Percentiles rank a stretch among this genome's conserved stretches.
Evolutionary conservation across 2,888 invertebrate genomes (phyloP).

Genomic region (Zootermopsis nevadensis): DNA sequence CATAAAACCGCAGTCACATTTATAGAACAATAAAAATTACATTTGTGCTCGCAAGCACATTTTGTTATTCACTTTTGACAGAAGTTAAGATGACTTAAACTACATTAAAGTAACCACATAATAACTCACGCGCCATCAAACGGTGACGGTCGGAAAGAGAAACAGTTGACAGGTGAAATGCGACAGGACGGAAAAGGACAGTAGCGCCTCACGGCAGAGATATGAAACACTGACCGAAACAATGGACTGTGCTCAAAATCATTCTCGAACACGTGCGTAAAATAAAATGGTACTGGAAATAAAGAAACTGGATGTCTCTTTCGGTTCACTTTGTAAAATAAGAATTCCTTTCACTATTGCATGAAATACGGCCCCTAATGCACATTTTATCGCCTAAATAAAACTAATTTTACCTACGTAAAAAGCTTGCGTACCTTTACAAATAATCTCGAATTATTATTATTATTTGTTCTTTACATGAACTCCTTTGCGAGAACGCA

Average conservation of each 20-base stretch:
- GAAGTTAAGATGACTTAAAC: constrained; percentile 1
- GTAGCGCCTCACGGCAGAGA: background rate
- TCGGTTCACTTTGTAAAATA: too few species aligned
- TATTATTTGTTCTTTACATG: too few species aligned
- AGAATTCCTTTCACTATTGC: too few species aligned
- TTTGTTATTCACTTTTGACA: background rate
- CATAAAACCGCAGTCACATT: background rate
- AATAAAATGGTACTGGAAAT: background rate
- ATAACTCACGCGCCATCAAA: constrained; percentile 17
- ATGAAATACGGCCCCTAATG: too few species aligned
- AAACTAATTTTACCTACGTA: too few species aligned
- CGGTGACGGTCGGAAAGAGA: background rate
- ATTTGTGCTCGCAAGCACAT: background rate
- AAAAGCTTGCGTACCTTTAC: too few species aligned
- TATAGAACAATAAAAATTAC: background rate
- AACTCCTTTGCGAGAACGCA: too few species aligned
- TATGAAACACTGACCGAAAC: background rate
- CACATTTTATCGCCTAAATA: too few species aligned
- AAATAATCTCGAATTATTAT: too few species aligned
- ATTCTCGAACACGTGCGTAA: too few species aligned
- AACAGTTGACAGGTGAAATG: constrained; percentile 2
- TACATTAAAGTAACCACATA: constrained; percentile 20
- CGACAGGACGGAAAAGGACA: background rate
- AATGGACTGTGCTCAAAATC: background rate
- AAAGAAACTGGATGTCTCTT: too few species aligned